Percentiles rank a stretch among this genome's conserved stretches.
Conservation (phyloP, 30 jellyfish, hydroid and myxozoan species). For the Hydra vulgaris region DNA sequence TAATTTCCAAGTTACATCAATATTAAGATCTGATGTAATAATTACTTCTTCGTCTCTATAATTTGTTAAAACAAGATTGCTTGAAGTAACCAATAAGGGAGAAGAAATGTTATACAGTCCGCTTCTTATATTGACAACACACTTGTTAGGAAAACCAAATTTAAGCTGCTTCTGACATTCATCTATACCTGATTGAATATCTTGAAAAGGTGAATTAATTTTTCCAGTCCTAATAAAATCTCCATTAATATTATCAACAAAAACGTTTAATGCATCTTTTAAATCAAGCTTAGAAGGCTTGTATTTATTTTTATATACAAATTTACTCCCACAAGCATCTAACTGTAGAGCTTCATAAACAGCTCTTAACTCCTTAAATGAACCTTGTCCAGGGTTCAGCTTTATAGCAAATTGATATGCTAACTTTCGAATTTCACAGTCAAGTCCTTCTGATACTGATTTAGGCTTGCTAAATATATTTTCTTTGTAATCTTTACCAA, state of each 20-base stretch:
- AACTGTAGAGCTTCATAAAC: slow-evolving; percentile 75
- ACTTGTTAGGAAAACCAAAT: not conserved
- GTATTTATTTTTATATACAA: slow-evolving; percentile 17
- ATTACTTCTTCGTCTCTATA: slow-evolving; percentile 50
- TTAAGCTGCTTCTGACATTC: slow-evolving; percentile 33
- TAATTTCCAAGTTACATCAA: slow-evolving; percentile 53
- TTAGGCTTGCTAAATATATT: not conserved
- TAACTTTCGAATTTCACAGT: slow-evolving; percentile 58
- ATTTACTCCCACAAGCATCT: slow-evolving; percentile 32
- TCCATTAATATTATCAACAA: slow-evolving; percentile 48
- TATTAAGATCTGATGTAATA: slow-evolving; percentile 47
- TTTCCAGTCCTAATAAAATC: slow-evolving; percentile 29
- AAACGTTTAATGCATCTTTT: slow-evolving; percentile 20
- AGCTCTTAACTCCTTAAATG: slow-evolving; percentile 15
- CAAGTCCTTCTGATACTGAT: slow-evolving; percentile 15
- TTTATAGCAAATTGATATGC: slow-evolving; percentile 64
- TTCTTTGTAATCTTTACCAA: not conserved
- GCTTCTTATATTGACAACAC: slow-evolving; percentile 15
- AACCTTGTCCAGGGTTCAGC: slow-evolving; percentile 26
- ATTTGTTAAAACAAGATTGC: slow-evolving; percentile 43
- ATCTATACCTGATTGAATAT: slow-evolving; percentile 47
- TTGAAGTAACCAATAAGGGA: slow-evolving; percentile 6
- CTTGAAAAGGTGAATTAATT: slow-evolving; percentile 39
- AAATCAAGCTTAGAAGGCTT: not conserved
- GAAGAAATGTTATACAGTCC: slow-evolving; percentile 12